Conservation (phyloP, 2,797 vertebrate species). For the Pantherophis vulpinus region DNA sequence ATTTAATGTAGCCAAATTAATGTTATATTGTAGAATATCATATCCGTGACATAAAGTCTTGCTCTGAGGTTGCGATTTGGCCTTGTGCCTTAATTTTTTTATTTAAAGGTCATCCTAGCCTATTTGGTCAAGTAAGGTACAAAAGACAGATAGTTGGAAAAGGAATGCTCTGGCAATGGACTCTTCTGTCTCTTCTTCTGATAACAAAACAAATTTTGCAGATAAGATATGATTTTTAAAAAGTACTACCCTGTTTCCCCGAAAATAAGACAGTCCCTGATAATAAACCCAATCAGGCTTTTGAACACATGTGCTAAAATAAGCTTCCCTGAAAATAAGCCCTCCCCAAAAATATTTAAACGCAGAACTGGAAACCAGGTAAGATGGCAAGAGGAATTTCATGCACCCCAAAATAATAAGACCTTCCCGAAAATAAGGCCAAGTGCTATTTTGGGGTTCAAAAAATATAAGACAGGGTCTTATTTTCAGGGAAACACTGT, state of each 20-base stretch:
- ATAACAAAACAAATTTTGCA: background rate
- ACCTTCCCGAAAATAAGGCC: too few relatives aligned
- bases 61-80: background rate
- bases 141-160: background rate
- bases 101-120: background rate
- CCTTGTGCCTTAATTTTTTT: background rate
- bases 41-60: background rate
- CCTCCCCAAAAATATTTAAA: too few relatives aligned
- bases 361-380: too few relatives aligned
- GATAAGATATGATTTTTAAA: background rate
- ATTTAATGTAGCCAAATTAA: background rate
- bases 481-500: too few relatives aligned
- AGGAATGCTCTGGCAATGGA: background rate
- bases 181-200: background rate
- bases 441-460: too few relatives aligned
- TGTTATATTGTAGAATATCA: background rate
- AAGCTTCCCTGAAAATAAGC: too few relatives aligned
- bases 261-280: too few relatives aligned
- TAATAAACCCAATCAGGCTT: too few relatives aligned
- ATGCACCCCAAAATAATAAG: too few relatives aligned
- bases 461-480: too few relatives aligned
- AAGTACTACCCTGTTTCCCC: background rate
- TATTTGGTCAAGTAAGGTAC: background rate
- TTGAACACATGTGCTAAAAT: too few relatives aligned
- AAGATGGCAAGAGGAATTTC: too few relatives aligned